A percentile compares a stretch with the other conserved stretches of the same genome.
Conservation (phyloP, 1,140 invertebrate genomes). For the Gryon sp. region DNA sequence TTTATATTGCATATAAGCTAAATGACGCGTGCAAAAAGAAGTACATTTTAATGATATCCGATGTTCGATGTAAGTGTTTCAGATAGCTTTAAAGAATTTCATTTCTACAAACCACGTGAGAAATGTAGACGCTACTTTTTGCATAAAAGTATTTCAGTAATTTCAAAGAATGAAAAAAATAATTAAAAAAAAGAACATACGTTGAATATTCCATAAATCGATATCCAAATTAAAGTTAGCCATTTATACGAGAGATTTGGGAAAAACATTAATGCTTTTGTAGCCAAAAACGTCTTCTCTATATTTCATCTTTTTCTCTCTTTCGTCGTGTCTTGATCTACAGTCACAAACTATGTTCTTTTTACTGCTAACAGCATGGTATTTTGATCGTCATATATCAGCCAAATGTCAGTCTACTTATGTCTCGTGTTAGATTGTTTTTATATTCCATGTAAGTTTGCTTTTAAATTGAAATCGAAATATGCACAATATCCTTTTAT, state of each 20-base stretch:
- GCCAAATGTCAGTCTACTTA: constrained; percentile 56
- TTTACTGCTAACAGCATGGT: constrained; percentile 51
- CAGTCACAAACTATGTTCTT: constrained; percentile 49
- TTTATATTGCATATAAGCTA: constrained; percentile 4
- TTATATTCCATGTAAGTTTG: constrained; percentile 20
- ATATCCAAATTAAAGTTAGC: constrained; percentile 52
- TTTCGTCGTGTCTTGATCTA: constrained; percentile 35
- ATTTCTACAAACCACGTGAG: constrained; percentile 4
- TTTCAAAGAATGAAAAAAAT: constrained; percentile 7
- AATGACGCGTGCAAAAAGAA: not conserved
- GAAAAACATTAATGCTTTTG: constrained; percentile 47
- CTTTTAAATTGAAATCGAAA: constrained; percentile 1
- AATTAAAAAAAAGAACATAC: too few relatives aligned
- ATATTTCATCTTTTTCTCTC: constrained; percentile 54
- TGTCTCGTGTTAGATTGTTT: constrained; percentile 47
- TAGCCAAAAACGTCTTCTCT: constrained; percentile 17
- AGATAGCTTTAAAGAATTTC: constrained; percentile 11
- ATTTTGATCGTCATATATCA: constrained; percentile 64
- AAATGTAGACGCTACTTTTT: constrained; percentile 24
- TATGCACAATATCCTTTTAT: too few relatives aligned
- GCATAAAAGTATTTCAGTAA: constrained; percentile 5
- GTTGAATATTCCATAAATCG: constrained; percentile 35
- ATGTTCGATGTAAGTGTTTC: constrained; percentile 4
- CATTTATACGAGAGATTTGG: constrained; percentile 34
- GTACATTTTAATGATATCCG: not conserved